These are phyloP conservation scores for Rachycentron canadum DNA, from an alignment of 2,797 vertebrate genomes.

Conservation along the genomic window DNA sequence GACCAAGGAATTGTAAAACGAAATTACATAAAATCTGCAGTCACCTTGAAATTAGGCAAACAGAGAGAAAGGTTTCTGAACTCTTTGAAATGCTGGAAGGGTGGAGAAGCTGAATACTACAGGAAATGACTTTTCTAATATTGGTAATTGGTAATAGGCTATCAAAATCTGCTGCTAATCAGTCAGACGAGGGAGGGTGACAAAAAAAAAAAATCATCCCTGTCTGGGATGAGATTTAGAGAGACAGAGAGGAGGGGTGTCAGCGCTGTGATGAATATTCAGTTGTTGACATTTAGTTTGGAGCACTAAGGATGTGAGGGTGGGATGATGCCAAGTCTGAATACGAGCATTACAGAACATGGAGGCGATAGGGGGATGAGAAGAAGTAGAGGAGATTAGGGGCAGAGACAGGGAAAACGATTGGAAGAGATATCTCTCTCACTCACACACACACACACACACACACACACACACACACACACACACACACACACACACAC, in stretches of 20 bases:
- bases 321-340: constrained; percentile 74
- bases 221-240: constrained; percentile 67
- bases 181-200: constrained; percentile 52
- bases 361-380: constrained; percentile 58
- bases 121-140: constrained; percentile 70
- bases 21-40: background rate
- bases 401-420: constrained; percentile 54
- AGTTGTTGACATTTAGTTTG: constrained; percentile 82
- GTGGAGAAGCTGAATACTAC: constrained; percentile 61
- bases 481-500: background rate
- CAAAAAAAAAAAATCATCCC: constrained; percentile 18
- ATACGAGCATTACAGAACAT: constrained; percentile 73
- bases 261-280: constrained; percentile 82
- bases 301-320: constrained; percentile 68
- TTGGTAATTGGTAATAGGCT: constrained; percentile 66
- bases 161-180: constrained; percentile 77
- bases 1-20: background rate
- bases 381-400: constrained; percentile 60
- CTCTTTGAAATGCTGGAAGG: constrained; percentile 41
- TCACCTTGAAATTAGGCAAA: constrained; percentile 37
- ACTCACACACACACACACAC: constrained; percentile 29
- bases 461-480: constrained; percentile 3
- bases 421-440: constrained; percentile 53
- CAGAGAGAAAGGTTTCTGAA: constrained; percentile 15
- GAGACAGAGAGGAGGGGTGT: constrained; percentile 62